phyloP scores from a whole-genome alignment of 35 echinoderm and acorn worm species.

The Holothuria glaberrima region DNA sequence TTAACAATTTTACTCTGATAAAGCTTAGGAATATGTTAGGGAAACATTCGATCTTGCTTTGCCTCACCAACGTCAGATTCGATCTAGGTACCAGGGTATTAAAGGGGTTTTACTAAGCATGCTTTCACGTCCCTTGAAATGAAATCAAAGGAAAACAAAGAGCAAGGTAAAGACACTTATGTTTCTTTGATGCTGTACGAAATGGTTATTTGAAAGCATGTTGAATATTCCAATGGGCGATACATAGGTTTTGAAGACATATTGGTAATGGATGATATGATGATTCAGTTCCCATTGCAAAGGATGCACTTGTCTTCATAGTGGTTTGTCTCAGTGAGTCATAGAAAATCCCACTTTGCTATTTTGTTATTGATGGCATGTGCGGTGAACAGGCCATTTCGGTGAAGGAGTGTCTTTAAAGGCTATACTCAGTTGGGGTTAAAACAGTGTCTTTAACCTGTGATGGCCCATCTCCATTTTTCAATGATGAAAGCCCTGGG shows the following conservation, averaged over 20 bases:
- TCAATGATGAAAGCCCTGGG: conserved; percentile 65
- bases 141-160: too few relatives aligned
- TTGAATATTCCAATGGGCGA: conserved; percentile 30
- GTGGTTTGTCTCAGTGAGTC: conserved; percentile 42
- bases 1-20: conserved; percentile 52
- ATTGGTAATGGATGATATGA: conserved; percentile 42
- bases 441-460: conserved; percentile 64
- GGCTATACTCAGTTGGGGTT: conserved; percentile 54
- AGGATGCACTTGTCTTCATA: conserved; percentile 67
- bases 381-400: conserved; percentile 68
- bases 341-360: conserved; percentile 61
- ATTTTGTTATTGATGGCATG: conserved; percentile 74
- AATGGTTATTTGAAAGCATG: conserved; percentile 63
- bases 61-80: conserved; percentile 24
- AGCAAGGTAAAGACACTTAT: conserved; percentile 29
- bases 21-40: conserved; percentile 58
- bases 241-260: conserved; percentile 62
- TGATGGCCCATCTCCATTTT: conserved; percentile 72
- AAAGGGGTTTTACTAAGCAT: too few relatives aligned
- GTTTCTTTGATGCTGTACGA: conserved; percentile 63
- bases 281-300: conserved; percentile 55
- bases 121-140: too few relatives aligned
- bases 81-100: conserved; percentile 65
- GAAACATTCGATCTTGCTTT: conserved; percentile 60
- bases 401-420: conserved; percentile 56